Conservation (phyloP, 2,113 vertebrate species). For the Prunella fulvescens region DNA sequence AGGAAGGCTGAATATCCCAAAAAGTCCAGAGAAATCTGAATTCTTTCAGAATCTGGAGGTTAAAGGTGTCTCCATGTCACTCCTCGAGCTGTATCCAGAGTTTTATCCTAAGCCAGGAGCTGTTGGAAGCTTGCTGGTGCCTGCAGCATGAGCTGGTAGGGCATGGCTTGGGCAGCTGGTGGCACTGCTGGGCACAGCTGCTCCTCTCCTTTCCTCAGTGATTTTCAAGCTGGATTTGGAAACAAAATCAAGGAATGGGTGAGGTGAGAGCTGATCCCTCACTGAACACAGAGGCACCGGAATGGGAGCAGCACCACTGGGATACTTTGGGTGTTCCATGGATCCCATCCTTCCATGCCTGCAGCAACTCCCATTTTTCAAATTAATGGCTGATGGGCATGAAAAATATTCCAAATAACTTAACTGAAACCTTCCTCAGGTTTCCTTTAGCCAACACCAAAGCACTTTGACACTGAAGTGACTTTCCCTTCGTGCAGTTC, state of each 20-base stretch:
- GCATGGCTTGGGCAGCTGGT: neutral
- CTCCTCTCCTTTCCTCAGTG: neutral
- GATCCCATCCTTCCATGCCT: neutral
- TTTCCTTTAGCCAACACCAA: neutral
- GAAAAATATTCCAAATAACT: neutral
- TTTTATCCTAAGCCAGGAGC: neutral
- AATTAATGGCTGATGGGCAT: neutral
- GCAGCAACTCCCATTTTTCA: fast-evolving
- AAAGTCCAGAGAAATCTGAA: neutral
- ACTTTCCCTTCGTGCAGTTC: fast-evolving
- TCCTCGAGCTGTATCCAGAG: neutral
- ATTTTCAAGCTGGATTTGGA: neutral
- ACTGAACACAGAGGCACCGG: neutral
- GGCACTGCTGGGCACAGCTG: neutral
- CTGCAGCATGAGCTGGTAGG: neutral
- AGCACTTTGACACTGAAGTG: neutral
- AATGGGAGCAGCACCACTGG: neutral
- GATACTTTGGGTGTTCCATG: neutral
- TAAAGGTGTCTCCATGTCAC: fast-evolving
- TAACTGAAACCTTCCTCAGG: neutral
- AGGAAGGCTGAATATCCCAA: neutral
- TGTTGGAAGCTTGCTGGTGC: neutral
- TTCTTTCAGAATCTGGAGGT: neutral
- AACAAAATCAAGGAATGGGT: neutral
- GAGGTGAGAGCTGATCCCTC: neutral